Evolutionary conservation across 2,113 vertebrate genomes (phyloP).

Genomic region (Campylomormyrus numenius): DNA sequence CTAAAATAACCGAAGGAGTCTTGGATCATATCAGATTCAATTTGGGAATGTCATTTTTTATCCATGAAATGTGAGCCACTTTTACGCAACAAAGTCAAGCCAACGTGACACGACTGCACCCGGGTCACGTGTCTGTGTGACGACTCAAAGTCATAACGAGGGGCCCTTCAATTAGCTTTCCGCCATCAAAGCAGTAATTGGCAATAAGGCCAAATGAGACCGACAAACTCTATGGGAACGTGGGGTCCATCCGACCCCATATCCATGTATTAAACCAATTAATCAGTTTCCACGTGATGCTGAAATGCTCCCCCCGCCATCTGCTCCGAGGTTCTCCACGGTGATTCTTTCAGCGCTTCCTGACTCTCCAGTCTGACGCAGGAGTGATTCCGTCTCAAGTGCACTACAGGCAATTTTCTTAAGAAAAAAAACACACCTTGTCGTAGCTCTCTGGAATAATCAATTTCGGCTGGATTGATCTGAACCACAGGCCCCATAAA

Average conservation of each 20-base stretch:
- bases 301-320: constrained; percentile 53
- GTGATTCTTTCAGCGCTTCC: background rate
- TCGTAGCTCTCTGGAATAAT: background rate
- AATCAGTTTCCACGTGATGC: constrained; percentile 52
- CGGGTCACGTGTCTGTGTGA: constrained; percentile 33
- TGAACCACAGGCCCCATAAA: background rate
- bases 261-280: constrained; percentile 67
- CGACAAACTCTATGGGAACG: constrained; percentile 48
- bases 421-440: background rate
- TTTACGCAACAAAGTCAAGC: background rate
- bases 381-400: background rate
- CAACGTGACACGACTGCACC: constrained; percentile 5
- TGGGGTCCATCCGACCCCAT: constrained; percentile 43
- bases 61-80: background rate
- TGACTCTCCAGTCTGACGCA: background rate
- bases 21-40: background rate
- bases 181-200: constrained; percentile 62
- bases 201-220: constrained; percentile 35
- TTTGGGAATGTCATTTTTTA: background rate
- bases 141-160: constrained; percentile 46
- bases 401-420: background rate
- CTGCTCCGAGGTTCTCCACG: constrained; percentile 33
- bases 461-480: background rate
- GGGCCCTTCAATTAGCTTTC: constrained; percentile 51
- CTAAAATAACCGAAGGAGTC: background rate